phyloP scores from a whole-genome alignment of 2,888 invertebrate genomes.

The Sesamia inferens region DNA sequence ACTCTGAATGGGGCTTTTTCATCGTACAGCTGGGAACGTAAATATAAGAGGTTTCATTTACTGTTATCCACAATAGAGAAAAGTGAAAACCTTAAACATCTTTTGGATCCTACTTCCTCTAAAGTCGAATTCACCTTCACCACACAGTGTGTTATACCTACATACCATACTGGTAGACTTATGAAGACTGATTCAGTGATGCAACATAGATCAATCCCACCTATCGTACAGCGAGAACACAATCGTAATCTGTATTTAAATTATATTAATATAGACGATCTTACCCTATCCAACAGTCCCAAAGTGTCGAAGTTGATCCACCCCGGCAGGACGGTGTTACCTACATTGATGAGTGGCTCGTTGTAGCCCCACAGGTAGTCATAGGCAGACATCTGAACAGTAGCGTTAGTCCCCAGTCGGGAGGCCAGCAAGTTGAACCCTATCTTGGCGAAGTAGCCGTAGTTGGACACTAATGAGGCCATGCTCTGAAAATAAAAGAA shows the following conservation, averaged over 20 bases:
- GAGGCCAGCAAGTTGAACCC: conserved; percentile 90
- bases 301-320: conserved; percentile 93
- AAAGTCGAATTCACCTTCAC: neutral
- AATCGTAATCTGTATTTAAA: neutral
- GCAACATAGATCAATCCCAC: neutral
- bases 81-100: neutral
- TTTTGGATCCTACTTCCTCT: neutral
- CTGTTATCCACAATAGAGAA: neutral
- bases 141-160: neutral
- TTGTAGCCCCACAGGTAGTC: conserved; percentile 96
- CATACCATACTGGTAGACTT: neutral
- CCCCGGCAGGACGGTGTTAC: conserved; percentile 91
- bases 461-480: conserved; percentile 87
- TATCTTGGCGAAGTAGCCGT: conserved; percentile 89
- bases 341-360: conserved; percentile 92
- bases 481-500: conserved; percentile 62
- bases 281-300: conserved; percentile 94
- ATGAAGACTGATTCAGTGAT: neutral
- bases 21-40: conserved; percentile 76
- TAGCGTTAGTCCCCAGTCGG: conserved; percentile 90
- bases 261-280: conserved; percentile 55
- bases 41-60: neutral
- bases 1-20: conserved; percentile 64
- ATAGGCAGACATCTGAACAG: conserved; percentile 91
- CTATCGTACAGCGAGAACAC: neutral